Base-by-base conservation (phyloP, 2,113 vertebrate species). In the Vidua macroura region DNA sequence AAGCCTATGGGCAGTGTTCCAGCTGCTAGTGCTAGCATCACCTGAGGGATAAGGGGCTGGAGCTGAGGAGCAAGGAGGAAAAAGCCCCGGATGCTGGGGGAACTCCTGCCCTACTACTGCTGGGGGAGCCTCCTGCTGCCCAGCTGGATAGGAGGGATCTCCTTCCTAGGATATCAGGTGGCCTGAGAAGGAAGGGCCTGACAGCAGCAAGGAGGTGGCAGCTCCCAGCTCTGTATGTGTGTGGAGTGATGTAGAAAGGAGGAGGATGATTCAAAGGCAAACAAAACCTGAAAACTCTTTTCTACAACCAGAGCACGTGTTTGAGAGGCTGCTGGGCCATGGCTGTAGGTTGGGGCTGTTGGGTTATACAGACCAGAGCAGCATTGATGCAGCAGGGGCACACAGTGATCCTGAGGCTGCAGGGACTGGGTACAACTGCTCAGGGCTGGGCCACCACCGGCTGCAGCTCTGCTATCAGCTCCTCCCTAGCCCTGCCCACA, bases 391-490 rank as follows among this genome's bases (percentile, higher is more conserved):
- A 15, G 16, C 2, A 14, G 44, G 58, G 74, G 10, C 20, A 4
- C 1, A 1, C 37, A 1, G 24, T 15, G 20, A 23, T 44, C 35
- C 12, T 4, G 2, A n/a, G 60, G 69, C 46, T 84, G 41, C 15
- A 3, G 7, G 48, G 9, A 30, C 23, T 2, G 4, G 35, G 20
- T 14, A 28, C 46, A 30, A 11, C 31, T 3, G 3, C 37, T 39
- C 10, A 7, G 41, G 52, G 18, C 30, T 25, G 6, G 3, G 60
- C 24, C 22, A 5, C 24, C 22, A 5, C 2, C 0, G 3, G 31
- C 60, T 66, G n/a, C n/a, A 28, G 25, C 55, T 33, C 60, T 6
- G 0, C 53, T 55, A 39, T 24, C 5, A 2, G 17, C 37, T 81
- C 43, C 77, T 56, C 15, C 62, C 44, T 84, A 83, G 55, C 74